Evolutionary conservation across 2,797 vertebrate genomes (phyloP), one percentile per base, ranked within the genome.

Genomic region (Spatula clypeata): DNA sequence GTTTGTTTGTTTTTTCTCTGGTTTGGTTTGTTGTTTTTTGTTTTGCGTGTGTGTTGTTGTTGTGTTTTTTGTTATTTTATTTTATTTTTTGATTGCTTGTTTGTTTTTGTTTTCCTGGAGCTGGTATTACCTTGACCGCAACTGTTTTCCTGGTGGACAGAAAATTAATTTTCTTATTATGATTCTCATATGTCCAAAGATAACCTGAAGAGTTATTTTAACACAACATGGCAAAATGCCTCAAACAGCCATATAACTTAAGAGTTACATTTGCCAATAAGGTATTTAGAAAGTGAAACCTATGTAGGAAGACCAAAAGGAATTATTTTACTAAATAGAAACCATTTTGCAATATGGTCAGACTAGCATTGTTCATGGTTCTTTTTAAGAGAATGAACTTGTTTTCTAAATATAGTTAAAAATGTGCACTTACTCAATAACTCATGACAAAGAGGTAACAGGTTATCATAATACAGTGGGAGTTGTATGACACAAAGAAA

Each of bases 261-360:
- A 95, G 71, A 81, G 93, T 93, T 95, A 36, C 86, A 94, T 90
- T 95, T 95, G 55, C 54, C 93, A 97, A 91, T 96, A 96, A 94
- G 96, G 79, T 94, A 97, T 97, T 97, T 97, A 97, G 79, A 83
- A 97, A 94, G 88, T 62, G 94, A 94, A 97, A 77, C n/a, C 64
- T 55, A 77, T 62, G 64, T 49, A 86, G 75, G 67, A 90, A 90
- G 69, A 88, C 81, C 79, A 77, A 79, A 89, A 77, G 87, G 90
- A 97, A 95, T 72, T 91, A 70, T 89, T 98, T 97, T 92, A 60
- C 87, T 84, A 81, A 51, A 65, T 42, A 79, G 80, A 95, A 97
- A 89, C 54, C 76, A 65, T 94, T 97, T 93, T 83, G 73, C 92
- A 98, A 94, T 97, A 94, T 75, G 94, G 96, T 90, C 79, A 95